phyloP scores from a whole-genome alignment of 2,113 vertebrate species.

The Varanus komodoensis region DNA sequence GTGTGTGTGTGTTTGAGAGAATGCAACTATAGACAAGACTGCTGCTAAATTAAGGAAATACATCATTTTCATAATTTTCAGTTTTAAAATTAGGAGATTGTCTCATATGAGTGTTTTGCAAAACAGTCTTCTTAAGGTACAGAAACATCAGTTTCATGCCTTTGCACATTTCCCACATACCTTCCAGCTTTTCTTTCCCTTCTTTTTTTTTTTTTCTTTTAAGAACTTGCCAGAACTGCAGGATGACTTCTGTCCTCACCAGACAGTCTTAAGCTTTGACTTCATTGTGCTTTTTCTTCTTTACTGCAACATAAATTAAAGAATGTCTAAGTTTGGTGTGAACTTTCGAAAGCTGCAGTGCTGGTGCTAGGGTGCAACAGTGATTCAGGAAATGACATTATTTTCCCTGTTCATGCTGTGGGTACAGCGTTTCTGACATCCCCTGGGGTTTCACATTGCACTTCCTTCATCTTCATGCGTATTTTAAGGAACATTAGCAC shows the following conservation, averaged over 20 bases:
- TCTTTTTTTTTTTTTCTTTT: background rate
- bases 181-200: background rate
- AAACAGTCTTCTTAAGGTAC: background rate
- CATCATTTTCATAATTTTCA: constrained; percentile 13
- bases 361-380: background rate
- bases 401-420: background rate
- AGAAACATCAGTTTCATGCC: background rate
- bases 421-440: background rate
- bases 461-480: background rate
- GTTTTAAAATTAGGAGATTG: background rate
- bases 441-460: background rate
- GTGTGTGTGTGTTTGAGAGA: background rate
- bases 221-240: background rate
- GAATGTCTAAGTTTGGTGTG: background rate
- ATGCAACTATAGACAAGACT: background rate
- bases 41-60: constrained; percentile 1
- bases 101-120: background rate
- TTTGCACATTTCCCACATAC: background rate
- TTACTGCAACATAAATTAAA: background rate
- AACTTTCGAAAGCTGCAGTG: background rate
- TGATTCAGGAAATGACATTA: background rate
- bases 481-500: background rate
- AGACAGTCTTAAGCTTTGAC: background rate
- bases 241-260: background rate
- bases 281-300: background rate